Base-by-base conservation (phyloP, 2,113 vertebrate species). In the Cyanocitta stelleri region DNA sequence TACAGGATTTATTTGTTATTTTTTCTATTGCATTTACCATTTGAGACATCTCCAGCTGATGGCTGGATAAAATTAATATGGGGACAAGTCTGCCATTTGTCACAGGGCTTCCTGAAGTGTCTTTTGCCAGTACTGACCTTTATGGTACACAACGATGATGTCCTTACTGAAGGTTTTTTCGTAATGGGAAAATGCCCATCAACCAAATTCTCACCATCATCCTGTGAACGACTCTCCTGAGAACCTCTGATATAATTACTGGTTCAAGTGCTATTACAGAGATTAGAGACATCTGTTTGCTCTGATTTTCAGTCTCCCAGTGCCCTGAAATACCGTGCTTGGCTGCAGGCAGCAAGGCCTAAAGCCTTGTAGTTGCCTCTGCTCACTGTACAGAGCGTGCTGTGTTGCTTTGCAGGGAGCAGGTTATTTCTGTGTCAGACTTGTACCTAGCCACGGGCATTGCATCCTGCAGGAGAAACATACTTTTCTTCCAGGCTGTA, bases 1-100 rank as follows among this genome's bases (percentile, higher is more conserved):
- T 90, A 43, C 11, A 85, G 39, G 9, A 62, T 78, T 89, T 73
- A 43, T 84, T 95, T 95, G 58, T 92, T 92, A 43, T 59, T 95
- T 92, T 93, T 94, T 91, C 58, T 94, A 27, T 73, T 89, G n/a
- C 35, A 55, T 94, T 92, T 92, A 80, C 74, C 13, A n/a, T 89
- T 91, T 79, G 75, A 96, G 84, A 80, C 32, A 54, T 92, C 54
- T 85, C 17, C 64, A 67, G 56, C 33, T 80, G 81, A 85, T 94
- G 66, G n/a, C 48, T 87, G 86, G 35, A 7, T 56, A 91, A 86
- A 83, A 79, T 63, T 95, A 86, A 64, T 78, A 32, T 16, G 79
- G 67, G 61, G 68, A 64, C 1, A 13, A 51, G 37, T 89, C 72
- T 77, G 46, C 74, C 46, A 6, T 89, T 83, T 92, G 52, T 81